Conservation (phyloP, 1,140 invertebrate genomes). For the Leptinotarsa defecta region DNA sequence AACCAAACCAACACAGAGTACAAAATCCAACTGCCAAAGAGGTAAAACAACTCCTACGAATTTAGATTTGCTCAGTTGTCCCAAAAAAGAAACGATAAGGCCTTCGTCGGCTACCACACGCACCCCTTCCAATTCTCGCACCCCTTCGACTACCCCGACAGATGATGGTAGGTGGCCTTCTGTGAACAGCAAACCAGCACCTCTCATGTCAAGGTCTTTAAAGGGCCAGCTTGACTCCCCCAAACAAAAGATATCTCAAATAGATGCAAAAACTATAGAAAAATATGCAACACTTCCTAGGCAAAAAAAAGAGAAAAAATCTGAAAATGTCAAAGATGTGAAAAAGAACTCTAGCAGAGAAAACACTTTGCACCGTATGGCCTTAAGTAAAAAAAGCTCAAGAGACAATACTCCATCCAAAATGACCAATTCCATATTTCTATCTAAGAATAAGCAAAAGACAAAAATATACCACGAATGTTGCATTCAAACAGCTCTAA, state of each 20-base stretch:
- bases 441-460: conserved; percentile 58
- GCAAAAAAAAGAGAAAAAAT: conserved; percentile 62
- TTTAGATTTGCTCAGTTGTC: conserved; percentile 28
- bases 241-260: conserved; percentile 39
- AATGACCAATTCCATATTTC: conserved; percentile 34
- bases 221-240: conserved; percentile 39
- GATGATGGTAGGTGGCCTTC: conserved; percentile 73
- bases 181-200: conserved; percentile 51
- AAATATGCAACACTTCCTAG: conserved; percentile 78
- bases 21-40: conserved; percentile 31
- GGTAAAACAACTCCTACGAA: conserved; percentile 41
- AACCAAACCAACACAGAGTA: conserved; percentile 28
- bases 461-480: conserved; percentile 81
- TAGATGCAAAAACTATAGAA: conserved; percentile 64
- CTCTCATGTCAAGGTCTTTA: conserved; percentile 50
- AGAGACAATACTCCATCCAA: conserved; percentile 57
- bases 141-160: conserved; percentile 61
- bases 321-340: conserved; percentile 55
- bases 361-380: conserved; percentile 49
- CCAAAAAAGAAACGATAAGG: conserved; percentile 42
- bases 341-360: conserved; percentile 57
- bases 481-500: conserved; percentile 73
- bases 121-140: conserved; percentile 32
- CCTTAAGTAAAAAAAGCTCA: conserved; percentile 51
- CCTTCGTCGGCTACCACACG: conserved; percentile 27